Percentiles rank a stretch among this genome's conserved stretches.
Conservation (phyloP, 2,797 vertebrate genomes). For the Tokudaia muenninki region DNA sequence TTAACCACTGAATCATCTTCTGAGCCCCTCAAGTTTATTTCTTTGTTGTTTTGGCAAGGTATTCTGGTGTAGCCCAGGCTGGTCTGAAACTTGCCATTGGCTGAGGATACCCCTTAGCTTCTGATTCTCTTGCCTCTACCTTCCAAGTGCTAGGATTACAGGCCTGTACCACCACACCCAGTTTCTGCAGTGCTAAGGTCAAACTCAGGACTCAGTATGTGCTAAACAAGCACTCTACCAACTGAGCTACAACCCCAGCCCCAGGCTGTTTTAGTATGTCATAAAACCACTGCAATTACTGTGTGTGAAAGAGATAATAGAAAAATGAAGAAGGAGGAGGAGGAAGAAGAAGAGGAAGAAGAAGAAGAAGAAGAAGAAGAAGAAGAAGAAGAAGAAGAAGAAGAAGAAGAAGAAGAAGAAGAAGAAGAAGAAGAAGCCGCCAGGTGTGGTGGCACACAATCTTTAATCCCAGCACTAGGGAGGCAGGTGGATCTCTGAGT, state of each 20-base stretch:
- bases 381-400: no score
- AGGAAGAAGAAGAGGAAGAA: no score
- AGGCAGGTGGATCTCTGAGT: background rate
- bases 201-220: background rate
- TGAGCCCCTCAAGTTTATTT: background rate
- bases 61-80: background rate
- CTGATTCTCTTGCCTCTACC: background rate
- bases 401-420: no score
- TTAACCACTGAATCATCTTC: background rate
- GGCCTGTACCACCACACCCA: background rate
- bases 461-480: background rate
- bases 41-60: background rate
- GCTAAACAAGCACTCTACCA: background rate
- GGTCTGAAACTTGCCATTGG: background rate
- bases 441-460: background rate
- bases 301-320: background rate
- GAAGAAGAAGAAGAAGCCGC: no score
- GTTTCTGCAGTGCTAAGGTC: background rate
- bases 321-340: background rate
- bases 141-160: background rate
- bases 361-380: accelerated
- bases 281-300: no score
- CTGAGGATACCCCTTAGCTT: background rate
- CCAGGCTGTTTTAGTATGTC: background rate
- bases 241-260: background rate